Conservation (phyloP, 2,113 vertebrate genomes). For the Odocoileus virginianus region DNA sequence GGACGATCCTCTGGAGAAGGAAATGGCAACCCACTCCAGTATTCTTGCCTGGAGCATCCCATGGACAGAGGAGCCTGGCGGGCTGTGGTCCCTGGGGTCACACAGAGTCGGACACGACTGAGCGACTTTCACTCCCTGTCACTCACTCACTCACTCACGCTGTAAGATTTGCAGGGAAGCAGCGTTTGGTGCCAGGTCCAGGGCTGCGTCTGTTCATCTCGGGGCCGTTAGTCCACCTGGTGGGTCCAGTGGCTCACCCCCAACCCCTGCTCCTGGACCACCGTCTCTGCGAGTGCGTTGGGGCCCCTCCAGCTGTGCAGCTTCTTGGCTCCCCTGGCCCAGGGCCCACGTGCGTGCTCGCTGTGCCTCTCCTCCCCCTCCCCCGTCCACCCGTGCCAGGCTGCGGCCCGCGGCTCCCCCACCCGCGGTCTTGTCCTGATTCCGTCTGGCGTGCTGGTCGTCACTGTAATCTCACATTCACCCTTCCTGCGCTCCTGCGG, state of each 20-base stretch:
- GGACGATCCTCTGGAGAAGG: neutral
- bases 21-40: neutral
- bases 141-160: neutral
- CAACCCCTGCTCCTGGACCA: neutral
- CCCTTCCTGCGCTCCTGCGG: neutral
- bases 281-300: accelerated
- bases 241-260: neutral
- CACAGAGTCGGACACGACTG: neutral
- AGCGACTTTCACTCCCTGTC: neutral
- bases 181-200: neutral
- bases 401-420: too few species aligned
- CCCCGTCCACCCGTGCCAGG: accelerated
- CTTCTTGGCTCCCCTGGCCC: accelerated
- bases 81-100: neutral
- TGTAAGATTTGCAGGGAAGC: neutral
- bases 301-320: neutral
- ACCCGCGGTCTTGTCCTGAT: neutral
- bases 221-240: neutral
- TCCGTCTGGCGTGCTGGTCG: accelerated
- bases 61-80: neutral
- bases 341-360: accelerated
- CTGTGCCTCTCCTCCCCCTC: neutral
- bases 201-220: neutral
- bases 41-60: neutral
- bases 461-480: neutral